phyloP scores from a whole-genome alignment of 2,888 invertebrate species.

The Ichneumoninae sp. region DNA sequence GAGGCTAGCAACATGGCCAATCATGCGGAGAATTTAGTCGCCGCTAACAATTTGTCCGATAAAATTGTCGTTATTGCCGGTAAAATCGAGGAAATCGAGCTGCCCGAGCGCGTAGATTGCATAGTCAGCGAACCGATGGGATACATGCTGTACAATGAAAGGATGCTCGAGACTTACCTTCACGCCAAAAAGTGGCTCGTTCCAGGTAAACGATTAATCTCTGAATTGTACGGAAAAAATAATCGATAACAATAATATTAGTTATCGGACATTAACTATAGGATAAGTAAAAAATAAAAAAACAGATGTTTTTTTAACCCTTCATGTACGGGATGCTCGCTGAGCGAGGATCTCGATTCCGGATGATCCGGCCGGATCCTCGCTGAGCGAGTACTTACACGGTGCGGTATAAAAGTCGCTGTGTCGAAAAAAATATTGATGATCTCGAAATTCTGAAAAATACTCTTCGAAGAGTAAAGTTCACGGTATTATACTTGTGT shows the following conservation, averaged over 20 bases:
- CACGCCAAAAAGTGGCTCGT: slow-evolving; percentile 99
- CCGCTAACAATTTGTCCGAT: slow-evolving; percentile 94
- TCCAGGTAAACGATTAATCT: slow-evolving; percentile 85
- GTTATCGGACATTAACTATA: not conserved
- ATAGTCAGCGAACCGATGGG: slow-evolving; percentile 99
- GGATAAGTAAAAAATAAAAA: not conserved
- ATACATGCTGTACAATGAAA: slow-evolving; percentile 99
- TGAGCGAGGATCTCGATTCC: too few relatives aligned
- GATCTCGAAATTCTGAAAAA: too few relatives aligned
- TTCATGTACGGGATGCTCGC: too few relatives aligned
- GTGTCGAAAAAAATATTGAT: too few relatives aligned
- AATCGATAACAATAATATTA: not conserved
- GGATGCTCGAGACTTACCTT: slow-evolving; percentile 99
- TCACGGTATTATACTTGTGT: too few relatives aligned
- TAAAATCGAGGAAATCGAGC: slow-evolving; percentile 98
- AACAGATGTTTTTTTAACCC: not conserved
- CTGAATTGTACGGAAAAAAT: not conserved
- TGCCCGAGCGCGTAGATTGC: slow-evolving; percentile 97
- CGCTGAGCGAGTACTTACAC: too few relatives aligned
- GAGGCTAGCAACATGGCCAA: slow-evolving; percentile 99
- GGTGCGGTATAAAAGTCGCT: too few relatives aligned
- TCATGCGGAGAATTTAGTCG: slow-evolving; percentile 95
- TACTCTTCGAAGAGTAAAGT: too few relatives aligned
- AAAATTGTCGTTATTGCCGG: slow-evolving; percentile 97
- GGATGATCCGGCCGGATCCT: too few relatives aligned